Base-by-base conservation (phyloP, 2,888 invertebrate genomes). In the Hipparchia semele region DNA sequence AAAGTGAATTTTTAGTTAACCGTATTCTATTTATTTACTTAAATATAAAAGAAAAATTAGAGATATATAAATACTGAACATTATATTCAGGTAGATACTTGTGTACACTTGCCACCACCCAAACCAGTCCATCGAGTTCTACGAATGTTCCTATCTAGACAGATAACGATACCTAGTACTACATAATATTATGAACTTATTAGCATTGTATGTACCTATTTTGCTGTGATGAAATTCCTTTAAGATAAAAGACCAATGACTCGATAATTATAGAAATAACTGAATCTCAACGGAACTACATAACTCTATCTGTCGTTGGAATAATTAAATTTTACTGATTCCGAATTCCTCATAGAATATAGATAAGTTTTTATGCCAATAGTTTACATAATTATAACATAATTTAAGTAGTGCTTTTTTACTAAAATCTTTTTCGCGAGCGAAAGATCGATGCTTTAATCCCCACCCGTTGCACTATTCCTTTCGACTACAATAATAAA, bases 71-170 rank as follows among this genome's bases (percentile, higher is more conserved):
- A 5, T 39, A 39, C 39, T 39, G 39, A 39, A 39, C 39, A 39
- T 39, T 1, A 39, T 39, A 39, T 39, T 39, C 49, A 49, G 49
- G 49, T 49, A 49, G 6, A 8, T 49, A 49, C 46, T 6, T 46
- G 10, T 4, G 54, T n/a, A 54, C 53, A 33, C 23, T 23, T 13
- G 23, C 10, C 65, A 23, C 33, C 39, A 10, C 49, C 39, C 65
- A 74, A 75, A 85, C 86, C 83, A 76, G 85, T 85, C 83, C 80
- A 81, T 82, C 79, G 81, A 85, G 82, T 85, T 84, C 80, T 81
- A 79, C 80, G 80, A 86, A 76, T 61, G 54, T 49, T 49, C 51
- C 5, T 51, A 51, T 51, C 13, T 58, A 46, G 58, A 46, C 60
- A 64, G 70, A 69, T 72, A 75, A 72, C 66, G 51, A 71, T 45